Percentiles rank a stretch among this genome's conserved stretches.
Conservation (phyloP, 1,140 invertebrate genomes). For the Bactericera cockerelli region DNA sequence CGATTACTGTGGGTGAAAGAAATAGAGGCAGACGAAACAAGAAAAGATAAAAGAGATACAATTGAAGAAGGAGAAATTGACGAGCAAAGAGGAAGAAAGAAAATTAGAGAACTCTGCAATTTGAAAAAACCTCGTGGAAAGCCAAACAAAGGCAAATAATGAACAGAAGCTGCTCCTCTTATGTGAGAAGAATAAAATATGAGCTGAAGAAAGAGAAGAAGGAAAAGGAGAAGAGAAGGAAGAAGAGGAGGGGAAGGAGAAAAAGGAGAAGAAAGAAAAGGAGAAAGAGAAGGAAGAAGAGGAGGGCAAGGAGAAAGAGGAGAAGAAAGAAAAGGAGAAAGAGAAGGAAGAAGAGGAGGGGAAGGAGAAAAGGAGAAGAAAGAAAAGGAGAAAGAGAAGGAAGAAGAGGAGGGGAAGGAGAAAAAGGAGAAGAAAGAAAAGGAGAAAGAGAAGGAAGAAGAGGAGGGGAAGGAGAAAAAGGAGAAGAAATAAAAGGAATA, state of each 20-base stretch:
- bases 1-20: too few relatives aligned
- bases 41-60: too few relatives aligned
- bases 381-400: constrained; percentile 8
- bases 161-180: too few relatives aligned
- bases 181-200: too few relatives aligned
- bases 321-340: constrained; percentile 8
- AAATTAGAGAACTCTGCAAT: too few relatives aligned
- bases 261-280: constrained; percentile 5
- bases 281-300: constrained; percentile 8
- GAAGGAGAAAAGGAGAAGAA: constrained; percentile 7
- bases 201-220: not conserved
- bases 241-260: not conserved
- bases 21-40: too few relatives aligned
- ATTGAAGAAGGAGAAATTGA: too few relatives aligned
- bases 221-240: constrained; percentile 3
- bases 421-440: not conserved
- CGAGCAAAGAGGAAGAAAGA: too few relatives aligned
- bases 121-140: too few relatives aligned
- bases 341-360: not conserved
- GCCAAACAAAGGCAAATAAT: too few relatives aligned
- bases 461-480: not conserved
- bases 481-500: too few relatives aligned
- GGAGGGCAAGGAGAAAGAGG: constrained; percentile 7
- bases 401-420: not conserved
- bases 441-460: not conserved